Evolutionary conservation across 1,140 invertebrate genomes (phyloP).

Genomic region (Listronotus oregonensis): DNA sequence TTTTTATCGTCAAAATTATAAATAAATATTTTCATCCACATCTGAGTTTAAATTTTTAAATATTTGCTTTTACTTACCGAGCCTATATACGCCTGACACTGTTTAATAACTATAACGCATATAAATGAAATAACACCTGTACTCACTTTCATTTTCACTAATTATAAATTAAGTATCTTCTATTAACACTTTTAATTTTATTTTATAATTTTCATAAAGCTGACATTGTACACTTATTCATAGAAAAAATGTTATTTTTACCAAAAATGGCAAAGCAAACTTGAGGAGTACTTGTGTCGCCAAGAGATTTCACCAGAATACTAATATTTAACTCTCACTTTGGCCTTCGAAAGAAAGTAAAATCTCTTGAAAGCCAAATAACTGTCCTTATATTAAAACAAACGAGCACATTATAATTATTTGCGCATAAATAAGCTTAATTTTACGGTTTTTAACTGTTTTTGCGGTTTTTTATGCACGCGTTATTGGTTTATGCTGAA

Average conservation of each 20-base stretch:
- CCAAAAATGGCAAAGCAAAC: constrained; percentile 22
- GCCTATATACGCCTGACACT: constrained; percentile 9
- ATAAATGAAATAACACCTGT: constrained; percentile 19
- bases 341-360: constrained; percentile 30
- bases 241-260: constrained; percentile 17
- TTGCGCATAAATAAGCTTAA: no score
- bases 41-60: no score
- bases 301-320: constrained; percentile 19
- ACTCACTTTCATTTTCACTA: constrained; percentile 25
- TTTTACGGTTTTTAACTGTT: no score
- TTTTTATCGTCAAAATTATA: no score
- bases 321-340: constrained; percentile 25
- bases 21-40: no score
- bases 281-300: not conserved
- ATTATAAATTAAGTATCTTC: not conserved
- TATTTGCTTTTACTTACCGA: constrained; percentile 7
- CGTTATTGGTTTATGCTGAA: no score
- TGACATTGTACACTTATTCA: not conserved
- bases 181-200: not conserved
- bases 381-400: no score
- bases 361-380: constrained; percentile 9
- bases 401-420: no score
- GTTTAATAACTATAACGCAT: constrained; percentile 17
- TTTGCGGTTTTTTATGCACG: no score
- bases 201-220: not conserved